A percentile compares a stretch with the other conserved stretches of the same genome.
Conservation (phyloP, 2,113 vertebrate genomes). For the Danio rerio region GRCz12tu NC_133176.1:51326501-51327000, state of each 20-base stretch:
- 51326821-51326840: background rate
- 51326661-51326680: constrained; percentile 16
- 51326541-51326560: constrained; percentile 7
- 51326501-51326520: constrained; percentile 19
- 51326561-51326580: constrained; percentile 11
- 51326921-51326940: background rate
- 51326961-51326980: no score
- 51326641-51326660: background rate
- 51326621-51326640: background rate
- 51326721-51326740: constrained; percentile 2
- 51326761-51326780: background rate
- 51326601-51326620: constrained; percentile 11
- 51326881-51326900: background rate
- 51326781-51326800: constrained; percentile 11
- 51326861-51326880: background rate
- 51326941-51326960: no score
- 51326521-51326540: background rate
- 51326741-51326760: constrained; percentile 21
- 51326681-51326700: constrained; percentile 8
- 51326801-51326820: background rate
- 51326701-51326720: background rate
- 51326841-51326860: background rate
- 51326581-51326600: background rate
- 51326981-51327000: no score
- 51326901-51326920: background rate